A percentile compares a stretch with the other conserved stretches of the same genome.
Conservation (phyloP, 2,113 vertebrate genomes). For the Neogale vison region DNA sequence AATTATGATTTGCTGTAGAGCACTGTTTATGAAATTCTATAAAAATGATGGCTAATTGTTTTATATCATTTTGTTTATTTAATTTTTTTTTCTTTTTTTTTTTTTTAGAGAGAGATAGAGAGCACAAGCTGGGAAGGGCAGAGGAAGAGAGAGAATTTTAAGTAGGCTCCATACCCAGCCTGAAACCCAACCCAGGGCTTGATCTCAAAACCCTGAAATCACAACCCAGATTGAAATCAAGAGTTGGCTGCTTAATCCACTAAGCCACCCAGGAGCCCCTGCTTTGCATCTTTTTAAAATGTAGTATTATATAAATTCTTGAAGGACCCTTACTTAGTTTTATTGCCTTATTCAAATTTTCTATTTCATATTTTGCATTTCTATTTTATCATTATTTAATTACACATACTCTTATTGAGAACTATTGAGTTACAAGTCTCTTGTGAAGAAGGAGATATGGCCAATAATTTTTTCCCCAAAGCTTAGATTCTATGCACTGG, state of each 20-base stretch:
- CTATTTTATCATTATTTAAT: background rate
- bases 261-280: background rate
- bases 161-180: background rate
- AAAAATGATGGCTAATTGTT: background rate
- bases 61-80: background rate
- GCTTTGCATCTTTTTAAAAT: background rate
- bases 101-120: background rate
- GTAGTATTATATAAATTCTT: background rate
- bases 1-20: background rate
- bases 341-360: background rate
- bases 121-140: background rate
- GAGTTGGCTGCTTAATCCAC: background rate
- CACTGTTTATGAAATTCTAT: background rate
- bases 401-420: background rate
- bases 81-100: too few species aligned
- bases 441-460: background rate
- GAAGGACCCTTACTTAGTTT: background rate
- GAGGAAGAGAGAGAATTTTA: background rate
- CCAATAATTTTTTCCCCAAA: background rate
- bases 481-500: background rate
- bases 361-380: background rate
- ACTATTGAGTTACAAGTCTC: background rate
- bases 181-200: background rate
- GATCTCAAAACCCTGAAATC: background rate
- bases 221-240: background rate